Evolutionary conservation across 2,113 vertebrate species (phyloP).

Genomic region (Macquaria australasica): DNA sequence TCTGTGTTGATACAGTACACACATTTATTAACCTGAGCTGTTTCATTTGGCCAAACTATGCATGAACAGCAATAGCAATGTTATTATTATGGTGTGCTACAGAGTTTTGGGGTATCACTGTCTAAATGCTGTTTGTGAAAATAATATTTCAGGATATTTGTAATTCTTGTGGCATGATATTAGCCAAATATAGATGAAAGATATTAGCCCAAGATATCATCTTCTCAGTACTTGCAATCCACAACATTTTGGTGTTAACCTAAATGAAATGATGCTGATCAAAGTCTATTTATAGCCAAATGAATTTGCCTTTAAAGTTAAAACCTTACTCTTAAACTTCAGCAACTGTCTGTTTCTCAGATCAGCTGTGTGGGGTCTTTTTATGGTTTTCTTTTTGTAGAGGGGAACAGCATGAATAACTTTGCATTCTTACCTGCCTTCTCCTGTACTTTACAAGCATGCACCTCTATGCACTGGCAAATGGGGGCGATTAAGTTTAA

Average conservation of each 20-base stretch:
- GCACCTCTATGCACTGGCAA: slow-evolving; percentile 22
- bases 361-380: slow-evolving; percentile 11
- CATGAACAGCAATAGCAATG: neutral
- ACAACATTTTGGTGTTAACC: neutral
- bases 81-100: neutral
- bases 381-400: slow-evolving; percentile 8
- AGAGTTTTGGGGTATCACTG: neutral
- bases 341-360: neutral
- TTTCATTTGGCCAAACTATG: neutral
- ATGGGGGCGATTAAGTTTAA: slow-evolving; percentile 23
- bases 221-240: neutral
- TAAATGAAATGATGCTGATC: neutral
- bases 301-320: neutral
- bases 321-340: neutral
- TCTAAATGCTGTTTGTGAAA: neutral
- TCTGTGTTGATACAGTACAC: neutral
- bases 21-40: neutral
- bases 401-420: neutral
- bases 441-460: slow-evolving; percentile 51
- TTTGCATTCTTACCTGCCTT: slow-evolving; percentile 17
- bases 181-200: neutral
- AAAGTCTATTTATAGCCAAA: neutral
- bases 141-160: neutral
- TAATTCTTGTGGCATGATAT: neutral
- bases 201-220: neutral